Evolutionary conservation across 2,113 vertebrate genomes (phyloP), one percentile per base, ranked within the genome.

Genomic region (Perognathus longimembris): DNA sequence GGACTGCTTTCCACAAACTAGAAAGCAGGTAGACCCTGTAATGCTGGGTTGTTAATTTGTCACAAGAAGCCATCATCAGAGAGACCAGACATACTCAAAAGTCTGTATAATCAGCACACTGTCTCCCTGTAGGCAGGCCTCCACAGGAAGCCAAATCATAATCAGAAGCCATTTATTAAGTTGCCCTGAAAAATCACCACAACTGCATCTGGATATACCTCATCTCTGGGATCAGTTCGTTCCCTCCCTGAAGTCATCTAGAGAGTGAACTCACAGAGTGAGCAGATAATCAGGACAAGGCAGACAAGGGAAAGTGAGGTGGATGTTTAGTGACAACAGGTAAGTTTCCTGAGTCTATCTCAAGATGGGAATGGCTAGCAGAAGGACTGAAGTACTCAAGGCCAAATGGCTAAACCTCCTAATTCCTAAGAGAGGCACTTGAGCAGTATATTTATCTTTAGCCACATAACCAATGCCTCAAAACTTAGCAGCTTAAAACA

Each of bases 131-230:
- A 30, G 54, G 66, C 88, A 82, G 92, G 61, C 69, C 78, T 64
- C 93, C 50, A 80, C 26, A 30, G 94, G 80, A 59, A 91, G 69
- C 84, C 85, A 91, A 73, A 77, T 95, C 70, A 77, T 69, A 77
- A 93, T 93, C 96, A 94, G 94, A 87, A 91, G 36, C 40, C 63
- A 84, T 59, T 70, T 94, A 67, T 79, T 94, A 93, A 83, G 40
- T 77, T 18, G 12, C 38, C 54, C 84, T 83, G 50, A 92, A 92
- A 92, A 92, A 77, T 63, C 42, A 30, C 83, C 42, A 45, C 73
- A n/a, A 34, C 24, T 15, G 24, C 66, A 78, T 75, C 84, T 91
- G 26, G 91, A 94, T 81, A 67, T 92, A 83, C 21, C 21, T 93
- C 24, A 8, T 84, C 50, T 61, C 34, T 50, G 2, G 57, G 38